These are phyloP conservation scores for Pituophis catenifer DNA, from an alignment of 2,113 vertebrate genomes.

Conservation along the genomic window DNA sequence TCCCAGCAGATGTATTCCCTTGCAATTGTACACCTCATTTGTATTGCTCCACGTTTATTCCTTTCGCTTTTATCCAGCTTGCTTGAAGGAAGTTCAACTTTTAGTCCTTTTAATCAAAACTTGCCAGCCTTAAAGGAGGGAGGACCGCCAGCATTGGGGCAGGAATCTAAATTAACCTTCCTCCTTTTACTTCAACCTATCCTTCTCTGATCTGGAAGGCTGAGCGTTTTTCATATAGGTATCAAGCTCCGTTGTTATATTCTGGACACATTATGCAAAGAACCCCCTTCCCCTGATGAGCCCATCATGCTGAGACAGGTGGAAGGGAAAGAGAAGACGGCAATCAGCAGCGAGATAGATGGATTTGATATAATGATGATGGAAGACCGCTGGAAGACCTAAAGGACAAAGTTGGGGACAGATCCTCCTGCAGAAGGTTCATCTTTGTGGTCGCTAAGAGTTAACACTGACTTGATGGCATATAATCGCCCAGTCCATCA, in stretches of 20 bases:
- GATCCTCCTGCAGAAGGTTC: neutral
- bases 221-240: neutral
- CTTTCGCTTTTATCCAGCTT: neutral
- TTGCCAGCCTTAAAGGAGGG: neutral
- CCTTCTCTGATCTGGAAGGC: neutral
- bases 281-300: neutral
- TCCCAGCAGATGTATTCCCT: neutral
- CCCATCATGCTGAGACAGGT: neutral
- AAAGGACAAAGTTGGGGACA: neutral
- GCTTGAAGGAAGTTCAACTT: neutral
- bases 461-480: neutral
- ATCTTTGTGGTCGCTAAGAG: neutral
- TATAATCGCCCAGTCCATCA: neutral
- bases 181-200: too few species aligned
- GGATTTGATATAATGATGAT: neutral
- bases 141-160: neutral
- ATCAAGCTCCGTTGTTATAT: neutral
- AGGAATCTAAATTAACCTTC: neutral
- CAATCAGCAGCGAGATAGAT: neutral
- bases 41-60: neutral
- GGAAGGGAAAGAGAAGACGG: neutral
- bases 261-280: neutral
- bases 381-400: neutral
- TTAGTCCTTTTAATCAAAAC: neutral
- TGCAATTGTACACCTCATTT: neutral